phyloP scores from a whole-genome alignment of 2,113 vertebrate species.

The Monarcha castaneiventris region DNA sequence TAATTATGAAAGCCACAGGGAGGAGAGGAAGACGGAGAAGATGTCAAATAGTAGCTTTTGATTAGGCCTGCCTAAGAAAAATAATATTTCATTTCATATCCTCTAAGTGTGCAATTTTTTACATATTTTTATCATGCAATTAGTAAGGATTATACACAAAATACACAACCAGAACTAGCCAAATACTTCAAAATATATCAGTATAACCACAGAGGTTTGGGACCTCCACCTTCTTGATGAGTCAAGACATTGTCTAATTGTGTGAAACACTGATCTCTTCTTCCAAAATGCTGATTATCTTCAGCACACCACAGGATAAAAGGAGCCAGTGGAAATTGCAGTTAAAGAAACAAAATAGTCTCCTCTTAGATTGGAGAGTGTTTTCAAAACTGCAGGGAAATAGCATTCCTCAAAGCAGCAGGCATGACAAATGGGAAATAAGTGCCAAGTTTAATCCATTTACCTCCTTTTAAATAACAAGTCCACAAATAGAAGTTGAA shows the following conservation, averaged over 20 bases:
- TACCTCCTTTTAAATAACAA: neutral
- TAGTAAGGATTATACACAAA: neutral
- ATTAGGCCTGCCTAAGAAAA: neutral
- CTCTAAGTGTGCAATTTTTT: neutral
- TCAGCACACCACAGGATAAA: neutral
- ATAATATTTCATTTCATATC: neutral
- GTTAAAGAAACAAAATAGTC: neutral
- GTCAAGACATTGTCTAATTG: neutral
- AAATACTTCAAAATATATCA: neutral
- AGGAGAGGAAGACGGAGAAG: neutral
- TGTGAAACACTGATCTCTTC: neutral
- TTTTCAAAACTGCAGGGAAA: neutral
- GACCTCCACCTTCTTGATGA: neutral
- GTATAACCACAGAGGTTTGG: neutral
- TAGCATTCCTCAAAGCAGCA: neutral
- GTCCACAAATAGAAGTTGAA: neutral
- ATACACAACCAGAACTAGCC: neutral
- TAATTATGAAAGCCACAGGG: neutral
- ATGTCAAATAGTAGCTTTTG: neutral
- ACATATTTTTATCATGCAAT: neutral
- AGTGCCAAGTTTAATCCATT: neutral
- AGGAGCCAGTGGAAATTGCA: neutral
- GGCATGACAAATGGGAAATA: neutral
- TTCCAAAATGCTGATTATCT: neutral
- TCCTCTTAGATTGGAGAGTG: neutral